Conservation (phyloP, 2,113 vertebrate species). For the Dermatemys mawii region DNA sequence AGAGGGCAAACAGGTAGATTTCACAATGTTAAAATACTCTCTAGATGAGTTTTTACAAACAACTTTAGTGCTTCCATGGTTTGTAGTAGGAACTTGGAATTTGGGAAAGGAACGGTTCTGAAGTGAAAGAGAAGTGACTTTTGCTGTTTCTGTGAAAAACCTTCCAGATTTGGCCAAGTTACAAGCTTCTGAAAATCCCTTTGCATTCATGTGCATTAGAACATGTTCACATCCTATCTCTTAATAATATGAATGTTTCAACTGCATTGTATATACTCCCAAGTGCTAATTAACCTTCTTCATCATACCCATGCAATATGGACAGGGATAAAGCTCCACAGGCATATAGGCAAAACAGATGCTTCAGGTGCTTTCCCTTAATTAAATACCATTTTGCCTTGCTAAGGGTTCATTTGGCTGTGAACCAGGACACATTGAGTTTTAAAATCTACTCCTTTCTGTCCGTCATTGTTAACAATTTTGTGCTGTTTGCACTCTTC, state of each 20-base stretch:
- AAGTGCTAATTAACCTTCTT: neutral
- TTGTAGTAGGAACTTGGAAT: neutral
- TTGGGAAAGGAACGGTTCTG: neutral
- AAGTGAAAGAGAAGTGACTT: neutral
- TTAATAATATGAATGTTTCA: neutral
- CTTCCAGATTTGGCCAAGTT: neutral
- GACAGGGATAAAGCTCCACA: neutral
- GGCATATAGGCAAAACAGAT: neutral
- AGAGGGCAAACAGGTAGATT: neutral
- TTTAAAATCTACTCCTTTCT: neutral
- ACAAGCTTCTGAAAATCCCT: neutral
- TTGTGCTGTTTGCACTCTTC: neutral
- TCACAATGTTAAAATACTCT: neutral
- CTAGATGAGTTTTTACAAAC: neutral
- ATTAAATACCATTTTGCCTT: rapidly evolving
- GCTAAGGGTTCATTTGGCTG: neutral
- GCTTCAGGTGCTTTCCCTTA: neutral
- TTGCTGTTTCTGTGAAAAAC: neutral
- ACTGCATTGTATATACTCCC: rapidly evolving
- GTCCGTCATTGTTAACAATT: neutral
- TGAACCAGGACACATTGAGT: neutral
- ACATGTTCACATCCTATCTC: neutral
- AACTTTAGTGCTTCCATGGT: neutral
- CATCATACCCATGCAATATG: neutral
- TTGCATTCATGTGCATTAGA: neutral